Percentiles rank a stretch among this genome's conserved stretches.
phyloP scores from a whole-genome alignment of 2,797 vertebrate genomes.

The Apogon hyalosoma region DNA sequence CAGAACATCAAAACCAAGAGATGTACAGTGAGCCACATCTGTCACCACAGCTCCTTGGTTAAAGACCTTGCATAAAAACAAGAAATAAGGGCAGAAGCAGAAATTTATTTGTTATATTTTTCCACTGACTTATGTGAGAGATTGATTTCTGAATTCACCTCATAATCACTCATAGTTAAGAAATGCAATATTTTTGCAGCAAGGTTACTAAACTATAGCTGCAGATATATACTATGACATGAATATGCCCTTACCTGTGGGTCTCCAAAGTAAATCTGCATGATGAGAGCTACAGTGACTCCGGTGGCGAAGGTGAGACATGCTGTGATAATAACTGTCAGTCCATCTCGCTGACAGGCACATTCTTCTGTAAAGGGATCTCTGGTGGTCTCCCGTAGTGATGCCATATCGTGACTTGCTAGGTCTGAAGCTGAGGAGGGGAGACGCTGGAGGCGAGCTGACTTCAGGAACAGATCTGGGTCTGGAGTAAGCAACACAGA shows the following conservation, averaged over 20 bases:
- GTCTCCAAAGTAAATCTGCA: slow-evolving; percentile 98
- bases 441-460: slow-evolving; percentile 93
- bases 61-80: slow-evolving; percentile 85
- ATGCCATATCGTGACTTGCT: slow-evolving; percentile 90
- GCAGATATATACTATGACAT: background rate
- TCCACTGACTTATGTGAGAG: background rate
- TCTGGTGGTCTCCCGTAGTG: slow-evolving; percentile 91
- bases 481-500: slow-evolving; percentile 78
- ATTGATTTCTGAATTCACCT: background rate
- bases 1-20: slow-evolving; percentile 91
- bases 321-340: slow-evolving; percentile 96
- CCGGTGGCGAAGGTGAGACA: slow-evolving; percentile 96
- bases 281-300: slow-evolving; percentile 94
- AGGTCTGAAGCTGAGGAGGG: slow-evolving; percentile 95
- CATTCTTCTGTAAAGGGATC: slow-evolving; percentile 93
- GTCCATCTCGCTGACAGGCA: slow-evolving; percentile 93
- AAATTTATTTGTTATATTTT: background rate
- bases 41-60: slow-evolving; percentile 95
- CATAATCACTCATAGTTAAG: slow-evolving; percentile 9
- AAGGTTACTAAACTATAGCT: slow-evolving; percentile 1
- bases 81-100: background rate
- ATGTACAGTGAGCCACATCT: slow-evolving; percentile 90
- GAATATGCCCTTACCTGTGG: slow-evolving; percentile 84
- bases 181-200: slow-evolving; percentile 8
- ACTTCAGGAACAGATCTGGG: slow-evolving; percentile 94